Conservation (phyloP, 2,888 invertebrate genomes). For the Dynastes tityus region DNA sequence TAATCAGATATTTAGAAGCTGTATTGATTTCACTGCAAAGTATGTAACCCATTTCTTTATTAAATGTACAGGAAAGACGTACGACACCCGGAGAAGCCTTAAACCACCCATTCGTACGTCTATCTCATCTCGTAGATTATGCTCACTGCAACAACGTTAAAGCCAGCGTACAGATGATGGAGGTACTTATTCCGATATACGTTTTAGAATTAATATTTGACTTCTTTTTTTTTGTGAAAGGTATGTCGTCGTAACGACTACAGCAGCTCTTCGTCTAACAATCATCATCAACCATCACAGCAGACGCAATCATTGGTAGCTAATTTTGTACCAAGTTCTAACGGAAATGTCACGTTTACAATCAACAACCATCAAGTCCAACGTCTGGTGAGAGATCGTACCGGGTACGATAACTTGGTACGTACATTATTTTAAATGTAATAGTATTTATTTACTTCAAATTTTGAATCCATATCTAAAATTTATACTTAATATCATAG, state of each 20-base stretch:
- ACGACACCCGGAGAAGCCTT: slow-evolving; percentile 97
- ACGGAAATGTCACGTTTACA: slow-evolving; percentile 91
- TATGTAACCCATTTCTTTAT: neutral
- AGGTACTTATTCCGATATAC: slow-evolving; percentile 71
- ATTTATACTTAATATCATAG: too few relatives aligned
- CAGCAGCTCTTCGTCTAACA: slow-evolving; percentile 66
- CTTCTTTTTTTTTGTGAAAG: slow-evolving; percentile 66
- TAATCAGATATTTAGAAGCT: neutral
- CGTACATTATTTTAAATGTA: slow-evolving; percentile 55
- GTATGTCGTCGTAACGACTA: slow-evolving; percentile 76
- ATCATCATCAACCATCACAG: slow-evolving; percentile 72
- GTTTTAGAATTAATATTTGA: neutral
- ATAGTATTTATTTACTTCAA: neutral
- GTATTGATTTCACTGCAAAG: too few relatives aligned
- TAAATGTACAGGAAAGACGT: slow-evolving; percentile 81
- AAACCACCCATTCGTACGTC: slow-evolving; percentile 94
- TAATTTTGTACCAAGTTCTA: slow-evolving; percentile 84
- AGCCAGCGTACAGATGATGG: slow-evolving; percentile 98
- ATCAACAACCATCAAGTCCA: slow-evolving; percentile 93
- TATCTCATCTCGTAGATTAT: slow-evolving; percentile 95
- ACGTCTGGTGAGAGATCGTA: slow-evolving; percentile 80
- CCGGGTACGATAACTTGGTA: slow-evolving; percentile 86
- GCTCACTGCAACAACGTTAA: slow-evolving; percentile 98
- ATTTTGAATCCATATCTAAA: too few relatives aligned
- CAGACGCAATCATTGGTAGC: slow-evolving; percentile 76